These are phyloP conservation scores for Ellobium chinense DNA, from an alignment of 2,888 invertebrate genomes.

Conservation along the genomic window DNA sequence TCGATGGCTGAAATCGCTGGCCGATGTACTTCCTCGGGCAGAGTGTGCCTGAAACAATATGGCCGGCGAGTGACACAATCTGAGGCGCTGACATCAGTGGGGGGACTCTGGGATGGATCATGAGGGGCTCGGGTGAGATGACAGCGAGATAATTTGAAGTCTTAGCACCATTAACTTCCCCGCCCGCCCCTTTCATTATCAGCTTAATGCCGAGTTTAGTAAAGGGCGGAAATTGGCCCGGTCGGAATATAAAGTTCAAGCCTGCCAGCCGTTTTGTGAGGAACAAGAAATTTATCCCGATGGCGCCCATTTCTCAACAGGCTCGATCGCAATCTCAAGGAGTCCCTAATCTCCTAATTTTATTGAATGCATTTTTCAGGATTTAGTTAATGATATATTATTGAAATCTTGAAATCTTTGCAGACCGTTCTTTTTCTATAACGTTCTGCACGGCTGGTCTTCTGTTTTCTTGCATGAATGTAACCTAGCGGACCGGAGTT, in stretches of 20 bases:
- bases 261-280: not conserved
- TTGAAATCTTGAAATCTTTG: too few relatives aligned
- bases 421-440: too few relatives aligned
- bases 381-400: too few relatives aligned
- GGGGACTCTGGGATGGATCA: slow-evolving; percentile 12
- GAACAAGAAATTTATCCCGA: slow-evolving; percentile 11
- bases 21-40: slow-evolving; percentile 8
- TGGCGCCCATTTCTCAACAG: not conserved
- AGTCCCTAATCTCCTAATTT: not conserved
- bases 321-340: not conserved
- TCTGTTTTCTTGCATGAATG: too few relatives aligned
- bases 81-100: slow-evolving; percentile 15
- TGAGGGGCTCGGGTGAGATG: slow-evolving; percentile 31
- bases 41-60: slow-evolving; percentile 37
- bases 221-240: slow-evolving; percentile 31
- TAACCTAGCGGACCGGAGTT: too few relatives aligned
- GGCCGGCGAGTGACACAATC: slow-evolving; percentile 41
- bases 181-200: slow-evolving; percentile 18
- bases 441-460: too few relatives aligned
- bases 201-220: slow-evolving; percentile 40
- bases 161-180: slow-evolving; percentile 30
- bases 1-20: slow-evolving; percentile 24
- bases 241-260: not conserved
- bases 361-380: not conserved
- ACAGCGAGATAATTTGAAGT: slow-evolving; percentile 33